phyloP scores from a whole-genome alignment of 2,113 vertebrate species.

The Pitta sordida region DNA sequence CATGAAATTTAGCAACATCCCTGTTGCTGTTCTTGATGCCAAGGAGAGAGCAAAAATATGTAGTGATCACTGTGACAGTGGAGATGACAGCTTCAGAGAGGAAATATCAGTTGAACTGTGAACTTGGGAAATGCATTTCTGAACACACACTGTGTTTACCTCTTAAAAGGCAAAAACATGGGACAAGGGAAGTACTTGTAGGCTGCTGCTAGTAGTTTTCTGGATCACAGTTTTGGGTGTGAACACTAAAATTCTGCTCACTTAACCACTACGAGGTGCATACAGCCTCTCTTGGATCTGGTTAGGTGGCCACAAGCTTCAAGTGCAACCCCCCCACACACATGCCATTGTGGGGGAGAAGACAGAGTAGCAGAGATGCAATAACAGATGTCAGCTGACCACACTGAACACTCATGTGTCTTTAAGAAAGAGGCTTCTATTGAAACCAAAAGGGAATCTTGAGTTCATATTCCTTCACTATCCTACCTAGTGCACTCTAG shows the following conservation, averaged over 20 bases:
- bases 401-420: rapidly evolving
- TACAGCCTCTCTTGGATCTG: neutral
- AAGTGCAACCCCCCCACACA: neutral
- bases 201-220: neutral
- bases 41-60: neutral
- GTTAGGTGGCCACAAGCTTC: neutral
- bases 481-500: neutral
- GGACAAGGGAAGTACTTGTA: neutral
- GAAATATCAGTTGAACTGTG: neutral
- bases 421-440: neutral
- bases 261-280: neutral
- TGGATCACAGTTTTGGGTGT: neutral
- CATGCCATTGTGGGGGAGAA: rapidly evolving
- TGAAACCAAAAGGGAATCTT: neutral
- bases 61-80: rapidly evolving
- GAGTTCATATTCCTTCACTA: rapidly evolving
- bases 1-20: neutral
- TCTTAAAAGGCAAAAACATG: neutral
- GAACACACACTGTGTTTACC: neutral
- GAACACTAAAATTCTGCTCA: neutral
- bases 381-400: neutral
- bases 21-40: neutral
- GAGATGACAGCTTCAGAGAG: neutral
- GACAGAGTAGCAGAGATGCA: neutral
- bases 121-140: neutral